Base-by-base conservation (phyloP, 2,888 invertebrate genomes). In the Drosophila maculinotata region DNA sequence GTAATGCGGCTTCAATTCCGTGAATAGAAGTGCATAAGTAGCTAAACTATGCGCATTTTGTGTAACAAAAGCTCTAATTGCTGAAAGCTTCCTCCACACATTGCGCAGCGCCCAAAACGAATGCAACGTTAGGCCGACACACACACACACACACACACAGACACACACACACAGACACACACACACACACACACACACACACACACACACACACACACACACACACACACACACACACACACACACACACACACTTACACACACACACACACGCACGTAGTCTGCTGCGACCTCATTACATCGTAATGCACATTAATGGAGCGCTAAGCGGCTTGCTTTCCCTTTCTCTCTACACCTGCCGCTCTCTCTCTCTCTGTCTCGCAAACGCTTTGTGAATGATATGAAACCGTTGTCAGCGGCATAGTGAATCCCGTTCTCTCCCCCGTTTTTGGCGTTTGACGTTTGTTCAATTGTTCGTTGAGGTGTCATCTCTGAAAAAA, bases 381-480 rank as follows among this genome's bases (percentile, higher is more conserved):
- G 9, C 1, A 9, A 6, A 2, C 9, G n/a, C n/a, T n/a, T n/a
- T 35, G 17, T 62, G 35, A 49, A 53, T 68, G 67, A 68, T 53
- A 25, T 31, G 8, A 9, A 12, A 31, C 14, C 20, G 44, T 49
- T 67, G 44, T 20, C 35, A 39, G n/a, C 44, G 17, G 33, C 53
- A 30, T 20, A 12, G 35, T 17, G 44, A 26, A 35, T 39, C 17
- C 33, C 36, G 49, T 36, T 39, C 17, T 20, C 1, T 3, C 15
- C 25, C 20, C 1, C 0, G 3, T 15, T 20, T 33, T 15, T 14
- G 2, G 23, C 2, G 3, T 9, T 14, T 38, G 10, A 14, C 23
- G 15, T 1, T 64, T 51, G 56, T 56, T 42, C 23, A 57, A 44
- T 48, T 64, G 57, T 47, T 51, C 15, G 57, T 47, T 47, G 12